Percentiles rank a stretch among this genome's conserved stretches.
Conservation (phyloP, 2,113 vertebrate genomes). For the Petroica traversi region DNA sequence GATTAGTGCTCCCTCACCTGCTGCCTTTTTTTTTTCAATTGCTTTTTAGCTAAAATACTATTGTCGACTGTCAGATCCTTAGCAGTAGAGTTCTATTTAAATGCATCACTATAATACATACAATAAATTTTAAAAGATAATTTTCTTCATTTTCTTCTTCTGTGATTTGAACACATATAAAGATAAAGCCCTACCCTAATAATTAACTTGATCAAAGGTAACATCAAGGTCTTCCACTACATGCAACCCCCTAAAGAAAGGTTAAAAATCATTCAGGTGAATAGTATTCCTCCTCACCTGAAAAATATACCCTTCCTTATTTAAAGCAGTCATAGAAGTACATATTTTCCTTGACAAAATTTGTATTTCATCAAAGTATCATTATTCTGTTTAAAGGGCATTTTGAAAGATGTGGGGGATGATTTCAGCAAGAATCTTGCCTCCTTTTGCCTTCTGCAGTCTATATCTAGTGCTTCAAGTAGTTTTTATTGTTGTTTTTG, state of each 20-base stretch:
- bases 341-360: neutral
- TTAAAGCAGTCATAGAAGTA: neutral
- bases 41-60: neutral
- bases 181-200: neutral
- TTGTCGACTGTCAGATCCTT: neutral
- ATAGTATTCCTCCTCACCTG: neutral
- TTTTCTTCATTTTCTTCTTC: neutral
- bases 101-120: neutral
- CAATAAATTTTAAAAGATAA: neutral
- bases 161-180: neutral
- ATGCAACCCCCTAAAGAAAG: neutral
- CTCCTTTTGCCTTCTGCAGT: neutral
- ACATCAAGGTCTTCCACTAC: neutral
- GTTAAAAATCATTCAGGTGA: neutral
- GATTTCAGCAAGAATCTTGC: neutral
- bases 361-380: neutral
- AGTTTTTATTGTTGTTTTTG: neutral
- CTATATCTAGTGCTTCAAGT: neutral
- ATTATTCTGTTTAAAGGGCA: neutral
- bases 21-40: neutral
- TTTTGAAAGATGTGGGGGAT: neutral
- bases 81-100: neutral
- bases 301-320: neutral
- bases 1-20: neutral
- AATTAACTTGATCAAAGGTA: neutral